A percentile compares a stretch with the other conserved stretches of the same genome.
These are phyloP conservation scores for Coenonympha arcania DNA, from an alignment of 2,888 invertebrate species.

Conservation along the genomic window DNA sequence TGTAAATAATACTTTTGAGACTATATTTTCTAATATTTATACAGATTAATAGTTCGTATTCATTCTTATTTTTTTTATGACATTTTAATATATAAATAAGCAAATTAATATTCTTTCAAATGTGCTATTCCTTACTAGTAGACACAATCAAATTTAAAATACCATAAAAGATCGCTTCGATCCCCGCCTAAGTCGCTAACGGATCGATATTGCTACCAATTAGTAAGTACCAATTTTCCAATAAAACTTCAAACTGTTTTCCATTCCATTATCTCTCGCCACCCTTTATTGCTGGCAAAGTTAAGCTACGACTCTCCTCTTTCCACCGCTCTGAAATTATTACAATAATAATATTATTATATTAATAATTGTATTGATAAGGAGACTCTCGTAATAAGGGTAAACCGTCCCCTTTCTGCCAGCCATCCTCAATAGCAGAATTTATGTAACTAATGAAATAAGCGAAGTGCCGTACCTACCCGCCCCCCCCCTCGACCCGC, in stretches of 20 bases:
- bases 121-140: too few species aligned
- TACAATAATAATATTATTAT: constrained; percentile 75
- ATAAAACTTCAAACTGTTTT: constrained; percentile 75
- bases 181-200: constrained; percentile 37
- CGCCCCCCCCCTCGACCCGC: constrained; percentile 35
- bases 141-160: too few species aligned
- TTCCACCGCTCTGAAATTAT: constrained; percentile 69
- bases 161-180: not conserved
- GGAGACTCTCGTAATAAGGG: constrained; percentile 75
- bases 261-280: constrained; percentile 74
- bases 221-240: constrained; percentile 72
- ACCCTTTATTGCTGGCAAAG: constrained; percentile 72
- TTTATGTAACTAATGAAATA: constrained; percentile 76
- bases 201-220: constrained; percentile 72
- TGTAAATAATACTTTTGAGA: too few species aligned
- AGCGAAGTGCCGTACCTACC: constrained; percentile 65
- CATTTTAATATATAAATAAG: too few species aligned
- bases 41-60: too few species aligned
- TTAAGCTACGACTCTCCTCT: constrained; percentile 70
- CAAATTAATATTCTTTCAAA: too few species aligned
- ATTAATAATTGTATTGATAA: constrained; percentile 76
- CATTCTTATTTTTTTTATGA: too few species aligned
- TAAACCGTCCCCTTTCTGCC: constrained; percentile 74
- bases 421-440: constrained; percentile 75
- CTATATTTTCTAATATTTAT: too few species aligned